Conservation (phyloP, 2,797 vertebrate genomes). For the Lepus oiostolus region DNA sequence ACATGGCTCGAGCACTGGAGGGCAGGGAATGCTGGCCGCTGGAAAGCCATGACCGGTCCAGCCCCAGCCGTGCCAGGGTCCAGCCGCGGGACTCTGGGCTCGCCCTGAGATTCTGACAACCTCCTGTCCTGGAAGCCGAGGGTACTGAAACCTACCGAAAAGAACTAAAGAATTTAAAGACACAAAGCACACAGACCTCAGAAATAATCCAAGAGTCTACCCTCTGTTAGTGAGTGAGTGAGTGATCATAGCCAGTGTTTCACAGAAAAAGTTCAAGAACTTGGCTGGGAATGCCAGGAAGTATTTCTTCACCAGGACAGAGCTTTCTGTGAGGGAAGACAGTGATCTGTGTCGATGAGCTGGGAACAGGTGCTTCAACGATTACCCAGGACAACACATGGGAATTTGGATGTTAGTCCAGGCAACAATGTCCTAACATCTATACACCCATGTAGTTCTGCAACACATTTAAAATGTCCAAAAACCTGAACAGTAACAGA, state of each 20-base stretch:
- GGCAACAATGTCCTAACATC: background rate
- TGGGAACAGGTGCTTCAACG: background rate
- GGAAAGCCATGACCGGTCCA: background rate
- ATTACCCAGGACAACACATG: background rate
- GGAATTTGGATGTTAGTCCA: background rate
- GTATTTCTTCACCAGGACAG: background rate
- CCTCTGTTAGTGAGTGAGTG: background rate
- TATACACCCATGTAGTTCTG: background rate
- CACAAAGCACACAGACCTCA: background rate
- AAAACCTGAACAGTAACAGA: background rate
- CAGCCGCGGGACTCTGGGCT: background rate
- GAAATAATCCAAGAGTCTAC: background rate
- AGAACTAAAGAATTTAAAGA: background rate
- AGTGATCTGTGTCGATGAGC: background rate
- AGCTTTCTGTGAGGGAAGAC: background rate
- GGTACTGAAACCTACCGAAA: background rate
- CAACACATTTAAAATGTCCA: background rate
- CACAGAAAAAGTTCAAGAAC: background rate
- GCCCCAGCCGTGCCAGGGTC: background rate
- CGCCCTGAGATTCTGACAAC: background rate
- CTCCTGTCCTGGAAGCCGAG: background rate
- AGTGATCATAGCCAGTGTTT: background rate
- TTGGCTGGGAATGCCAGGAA: background rate
- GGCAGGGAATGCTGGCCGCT: background rate
- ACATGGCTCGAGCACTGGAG: background rate